Evolutionary conservation across 2,888 invertebrate genomes (phyloP).

Genomic region (Parascotia fuliginaria): DNA sequence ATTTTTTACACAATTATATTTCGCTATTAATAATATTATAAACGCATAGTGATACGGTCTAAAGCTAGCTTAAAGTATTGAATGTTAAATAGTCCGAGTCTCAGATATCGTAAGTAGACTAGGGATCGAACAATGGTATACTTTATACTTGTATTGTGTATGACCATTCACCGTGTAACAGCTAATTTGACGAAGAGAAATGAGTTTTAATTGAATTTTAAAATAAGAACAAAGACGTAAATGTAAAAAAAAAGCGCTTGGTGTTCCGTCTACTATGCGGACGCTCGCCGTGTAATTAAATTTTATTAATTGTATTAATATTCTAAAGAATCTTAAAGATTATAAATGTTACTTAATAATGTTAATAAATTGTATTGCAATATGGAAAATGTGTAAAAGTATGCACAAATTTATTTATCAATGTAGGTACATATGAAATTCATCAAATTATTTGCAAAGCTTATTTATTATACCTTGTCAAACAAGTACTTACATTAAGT

Average conservation of each 20-base stretch:
- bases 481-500: conserved; percentile 65
- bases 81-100: neutral
- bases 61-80: neutral
- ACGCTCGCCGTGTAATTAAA: conserved; percentile 19
- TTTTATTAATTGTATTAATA: conserved; percentile 40
- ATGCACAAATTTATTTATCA: conserved; percentile 58
- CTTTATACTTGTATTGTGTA: neutral
- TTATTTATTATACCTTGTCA: conserved; percentile 46
- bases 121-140: neutral
- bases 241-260: neutral
- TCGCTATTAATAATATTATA: conserved; percentile 15
- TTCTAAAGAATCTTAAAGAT: conserved; percentile 47
- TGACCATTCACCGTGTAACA: neutral
- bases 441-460: conserved; percentile 39
- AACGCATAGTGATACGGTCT: conserved; percentile 29
- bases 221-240: conserved; percentile 1
- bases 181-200: neutral
- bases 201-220: neutral
- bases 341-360: conserved; percentile 46
- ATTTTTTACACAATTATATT: conserved; percentile 18
- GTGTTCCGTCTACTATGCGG: neutral
- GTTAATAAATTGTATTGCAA: conserved; percentile 49
- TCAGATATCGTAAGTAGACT: conserved; percentile 1
- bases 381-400: conserved; percentile 43
- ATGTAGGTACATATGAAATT: conserved; percentile 21